A percentile compares a stretch with the other conserved stretches of the same genome.
Evolutionary conservation across 2,888 invertebrate genomes (phyloP).

Genomic region (Drosophila meridiana): DNA sequence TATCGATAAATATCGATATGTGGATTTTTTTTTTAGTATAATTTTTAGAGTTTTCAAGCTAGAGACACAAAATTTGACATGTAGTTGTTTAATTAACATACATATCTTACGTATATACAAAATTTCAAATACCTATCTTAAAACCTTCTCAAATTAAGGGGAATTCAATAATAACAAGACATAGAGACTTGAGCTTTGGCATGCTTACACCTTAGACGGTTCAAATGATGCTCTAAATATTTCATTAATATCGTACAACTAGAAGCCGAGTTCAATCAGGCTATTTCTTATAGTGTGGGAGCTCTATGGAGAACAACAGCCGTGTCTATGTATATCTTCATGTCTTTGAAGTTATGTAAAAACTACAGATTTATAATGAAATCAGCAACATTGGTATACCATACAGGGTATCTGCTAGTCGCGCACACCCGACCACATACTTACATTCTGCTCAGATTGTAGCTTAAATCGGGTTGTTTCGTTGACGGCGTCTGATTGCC

Average conservation of each 20-base stretch:
- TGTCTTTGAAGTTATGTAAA: neutral
- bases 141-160: neutral
- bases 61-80: neutral
- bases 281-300: neutral
- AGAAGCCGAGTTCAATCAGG: neutral
- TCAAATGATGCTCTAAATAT: neutral
- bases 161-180: neutral
- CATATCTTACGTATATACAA: too few relatives aligned
- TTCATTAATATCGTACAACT: neutral
- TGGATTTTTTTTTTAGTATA: neutral
- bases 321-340: neutral
- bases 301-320: too few relatives aligned
- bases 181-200: neutral
- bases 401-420: neutral
- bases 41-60: neutral
- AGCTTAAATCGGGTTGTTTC: conserved; percentile 17
- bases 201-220: neutral
- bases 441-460: conserved; percentile 67
- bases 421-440: conserved; percentile 21
- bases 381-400: neutral
- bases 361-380: too few relatives aligned
- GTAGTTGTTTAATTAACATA: neutral
- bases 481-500: conserved; percentile 63
- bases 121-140: neutral
- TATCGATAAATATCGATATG: neutral